phyloP scores from a whole-genome alignment of 2,797 vertebrate species.

The Hyperoplus lanceolatus region DNA sequence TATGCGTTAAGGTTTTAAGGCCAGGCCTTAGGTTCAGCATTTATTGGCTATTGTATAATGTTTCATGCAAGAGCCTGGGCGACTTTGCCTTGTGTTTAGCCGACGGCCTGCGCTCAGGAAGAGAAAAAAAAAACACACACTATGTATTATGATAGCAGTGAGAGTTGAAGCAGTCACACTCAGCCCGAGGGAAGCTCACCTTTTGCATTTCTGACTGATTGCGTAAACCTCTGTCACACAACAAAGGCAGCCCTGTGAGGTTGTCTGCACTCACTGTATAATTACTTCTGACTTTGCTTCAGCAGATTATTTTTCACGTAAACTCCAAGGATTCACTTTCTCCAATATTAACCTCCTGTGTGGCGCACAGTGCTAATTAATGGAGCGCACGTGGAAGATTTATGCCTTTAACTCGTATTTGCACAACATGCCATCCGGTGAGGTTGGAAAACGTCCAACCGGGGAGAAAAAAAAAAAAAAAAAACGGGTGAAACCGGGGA shows the following conservation, averaged over 20 bases:
- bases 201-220: conserved; percentile 83
- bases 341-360: conserved; percentile 52
- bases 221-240: conserved; percentile 77
- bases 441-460: conserved; percentile 14
- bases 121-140: conserved; percentile 21
- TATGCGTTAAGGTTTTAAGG: conserved; percentile 79
- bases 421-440: conserved; percentile 18
- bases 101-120: conserved; percentile 62
- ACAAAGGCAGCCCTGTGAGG: conserved; percentile 76
- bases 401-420: conserved; percentile 21
- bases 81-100: conserved; percentile 72
- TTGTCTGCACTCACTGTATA: conserved; percentile 34
- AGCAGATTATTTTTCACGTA: conserved; percentile 48
- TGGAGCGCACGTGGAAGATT: background rate
- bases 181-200: conserved; percentile 79
- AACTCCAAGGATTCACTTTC: conserved; percentile 56
- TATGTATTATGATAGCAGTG: conserved; percentile 82
- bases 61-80: conserved; percentile 71
- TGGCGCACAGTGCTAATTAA: conserved; percentile 50
- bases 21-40: conserved; percentile 73
- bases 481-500: too few species aligned
- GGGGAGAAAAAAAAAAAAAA: background rate
- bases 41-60: conserved; percentile 82
- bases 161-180: conserved; percentile 80
- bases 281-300: conserved; percentile 67